A percentile compares a stretch with the other conserved stretches of the same genome.
phyloP scores from a whole-genome alignment of 2,797 vertebrate genomes.

The Myripristis murdjan region DNA sequence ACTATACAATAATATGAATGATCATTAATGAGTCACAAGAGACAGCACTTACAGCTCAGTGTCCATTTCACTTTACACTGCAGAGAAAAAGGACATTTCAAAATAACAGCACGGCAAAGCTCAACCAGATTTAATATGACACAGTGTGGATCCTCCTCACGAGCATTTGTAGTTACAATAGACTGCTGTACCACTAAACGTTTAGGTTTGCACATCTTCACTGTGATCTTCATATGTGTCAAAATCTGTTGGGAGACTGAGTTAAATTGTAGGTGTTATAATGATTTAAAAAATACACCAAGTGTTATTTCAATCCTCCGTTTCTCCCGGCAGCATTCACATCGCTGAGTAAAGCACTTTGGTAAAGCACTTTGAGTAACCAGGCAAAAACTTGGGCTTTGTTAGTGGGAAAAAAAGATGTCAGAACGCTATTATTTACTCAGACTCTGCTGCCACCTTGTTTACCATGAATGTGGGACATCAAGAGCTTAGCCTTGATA shows the following conservation, averaged over 20 bases:
- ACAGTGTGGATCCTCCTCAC: too few relatives aligned
- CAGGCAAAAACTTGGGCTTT: not conserved
- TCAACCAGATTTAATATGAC: not conserved
- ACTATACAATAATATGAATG: not conserved
- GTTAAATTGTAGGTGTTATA: too few relatives aligned
- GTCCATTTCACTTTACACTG: not conserved
- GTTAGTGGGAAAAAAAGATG: not conserved
- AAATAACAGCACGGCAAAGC: not conserved
- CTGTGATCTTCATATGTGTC: too few relatives aligned
- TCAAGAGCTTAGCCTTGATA: not conserved
- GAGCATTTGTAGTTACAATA: too few relatives aligned
- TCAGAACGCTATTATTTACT: not conserved
- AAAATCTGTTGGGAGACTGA: too few relatives aligned
- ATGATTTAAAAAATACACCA: too few relatives aligned
- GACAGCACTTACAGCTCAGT: not conserved
- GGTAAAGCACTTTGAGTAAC: too few relatives aligned
- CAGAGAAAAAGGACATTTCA: not conserved
- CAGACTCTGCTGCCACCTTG: not conserved
- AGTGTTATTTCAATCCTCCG: too few relatives aligned
- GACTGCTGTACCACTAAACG: too few relatives aligned
- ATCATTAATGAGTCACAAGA: not conserved
- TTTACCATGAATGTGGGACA: not conserved
- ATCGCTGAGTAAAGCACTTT: too few relatives aligned
- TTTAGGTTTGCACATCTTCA: too few relatives aligned
- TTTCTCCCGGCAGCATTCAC: too few relatives aligned